phyloP scores from a whole-genome alignment of 2,113 vertebrate species.

The Pedionomus torquatus region DNA sequence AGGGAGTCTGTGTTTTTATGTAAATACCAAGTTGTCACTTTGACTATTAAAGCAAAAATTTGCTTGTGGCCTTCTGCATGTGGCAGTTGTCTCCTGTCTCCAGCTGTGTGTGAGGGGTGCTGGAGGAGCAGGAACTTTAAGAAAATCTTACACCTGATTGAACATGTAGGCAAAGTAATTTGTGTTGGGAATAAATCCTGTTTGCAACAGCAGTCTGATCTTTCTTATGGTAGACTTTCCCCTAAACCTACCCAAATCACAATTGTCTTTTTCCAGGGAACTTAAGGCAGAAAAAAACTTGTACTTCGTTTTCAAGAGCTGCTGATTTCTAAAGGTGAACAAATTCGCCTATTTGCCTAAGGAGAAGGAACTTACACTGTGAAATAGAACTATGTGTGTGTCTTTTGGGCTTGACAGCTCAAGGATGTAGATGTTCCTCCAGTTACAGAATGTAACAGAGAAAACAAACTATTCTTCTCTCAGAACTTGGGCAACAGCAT shows the following conservation, averaged over 20 bases:
- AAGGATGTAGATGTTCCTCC: not conserved
- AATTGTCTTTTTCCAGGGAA: not conserved
- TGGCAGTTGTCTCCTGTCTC: not conserved
- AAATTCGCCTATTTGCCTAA: not conserved
- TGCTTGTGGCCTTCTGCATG: not conserved
- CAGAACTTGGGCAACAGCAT: not conserved
- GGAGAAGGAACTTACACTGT: not conserved
- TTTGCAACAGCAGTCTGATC: not conserved
- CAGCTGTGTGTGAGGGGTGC: not conserved
- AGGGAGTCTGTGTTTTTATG: not conserved
- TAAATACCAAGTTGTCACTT: not conserved
- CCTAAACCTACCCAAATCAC: not conserved
- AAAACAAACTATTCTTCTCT: not conserved
- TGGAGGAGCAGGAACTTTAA: not conserved
- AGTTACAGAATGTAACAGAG: not conserved
- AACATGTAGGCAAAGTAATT: not conserved
- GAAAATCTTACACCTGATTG: not conserved
- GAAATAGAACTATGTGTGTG: not conserved
- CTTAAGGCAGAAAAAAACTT: not conserved
- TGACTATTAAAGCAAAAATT: not conserved
- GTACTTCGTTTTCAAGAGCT: not conserved
- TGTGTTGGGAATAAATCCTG: not conserved
- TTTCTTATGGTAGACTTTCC: fast-evolving
- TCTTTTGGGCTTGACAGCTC: not conserved
- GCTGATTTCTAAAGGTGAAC: not conserved